Evolutionary conservation across 2,113 vertebrate species (phyloP).

Genomic region (Tonatia bakeri): DNA sequence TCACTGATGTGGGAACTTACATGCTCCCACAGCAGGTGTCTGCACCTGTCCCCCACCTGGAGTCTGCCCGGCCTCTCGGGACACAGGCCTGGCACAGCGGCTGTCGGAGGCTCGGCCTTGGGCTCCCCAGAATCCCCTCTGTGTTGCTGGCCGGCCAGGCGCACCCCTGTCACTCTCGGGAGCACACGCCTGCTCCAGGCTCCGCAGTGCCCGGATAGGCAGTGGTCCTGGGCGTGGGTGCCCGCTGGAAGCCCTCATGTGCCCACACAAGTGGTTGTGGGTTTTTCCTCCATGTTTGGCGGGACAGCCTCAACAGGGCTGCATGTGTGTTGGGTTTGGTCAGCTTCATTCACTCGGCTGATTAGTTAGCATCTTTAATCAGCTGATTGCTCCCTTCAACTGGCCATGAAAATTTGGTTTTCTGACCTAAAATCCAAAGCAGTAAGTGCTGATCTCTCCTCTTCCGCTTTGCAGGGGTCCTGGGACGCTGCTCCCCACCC

Average conservation of each 20-base stretch:
- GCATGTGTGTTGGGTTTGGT: not conserved
- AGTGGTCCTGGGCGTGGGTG: not conserved
- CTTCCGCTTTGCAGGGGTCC: not conserved
- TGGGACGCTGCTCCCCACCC: not conserved
- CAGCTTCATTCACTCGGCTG: not conserved
- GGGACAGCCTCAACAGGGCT: not conserved
- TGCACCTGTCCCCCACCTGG: too few species aligned
- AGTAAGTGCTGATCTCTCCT: not conserved
- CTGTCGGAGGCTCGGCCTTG: not conserved
- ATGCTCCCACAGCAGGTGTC: not conserved
- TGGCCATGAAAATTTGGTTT: not conserved
- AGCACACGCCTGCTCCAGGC: not conserved
- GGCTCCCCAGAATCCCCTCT: not conserved
- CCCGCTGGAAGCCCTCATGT: not conserved
- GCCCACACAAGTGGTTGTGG: not conserved
- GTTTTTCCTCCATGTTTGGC: not conserved
- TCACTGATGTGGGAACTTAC: not conserved
- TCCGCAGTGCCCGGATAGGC: not conserved
- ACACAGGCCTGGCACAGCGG: not conserved
- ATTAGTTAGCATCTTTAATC: not conserved
- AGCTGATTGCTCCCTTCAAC: not conserved
- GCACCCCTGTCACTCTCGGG: not conserved
- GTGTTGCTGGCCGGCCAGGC: not conserved
- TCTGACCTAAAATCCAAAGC: not conserved
- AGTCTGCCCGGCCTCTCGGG: not conserved